Evolutionary conservation across 2,888 invertebrate species (phyloP).

Genomic region (Strigamia maritima): DNA sequence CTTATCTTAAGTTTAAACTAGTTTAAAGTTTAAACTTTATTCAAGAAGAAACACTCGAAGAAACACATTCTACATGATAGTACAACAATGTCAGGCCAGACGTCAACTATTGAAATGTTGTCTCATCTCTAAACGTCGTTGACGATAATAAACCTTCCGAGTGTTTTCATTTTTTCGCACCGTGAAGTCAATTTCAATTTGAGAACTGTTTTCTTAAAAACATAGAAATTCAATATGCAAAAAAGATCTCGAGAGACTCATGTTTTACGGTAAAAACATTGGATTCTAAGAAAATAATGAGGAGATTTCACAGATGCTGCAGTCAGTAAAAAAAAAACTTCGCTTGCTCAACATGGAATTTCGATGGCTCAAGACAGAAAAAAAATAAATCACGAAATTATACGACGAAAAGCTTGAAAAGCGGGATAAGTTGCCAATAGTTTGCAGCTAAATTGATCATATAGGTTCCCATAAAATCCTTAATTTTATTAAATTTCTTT

Average conservation of each 20-base stretch:
- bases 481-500: background rate
- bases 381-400: background rate
- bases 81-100: background rate
- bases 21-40: too few relatives aligned
- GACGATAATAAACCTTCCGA: background rate
- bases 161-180: background rate
- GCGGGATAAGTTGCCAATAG: background rate
- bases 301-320: conserved; percentile 10
- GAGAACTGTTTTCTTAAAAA: background rate
- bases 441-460: conserved; percentile 5
- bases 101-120: background rate
- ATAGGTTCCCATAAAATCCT: background rate
- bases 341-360: conserved; percentile 2
- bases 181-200: conserved; percentile 5
- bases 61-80: background rate
- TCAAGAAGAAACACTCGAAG: too few relatives aligned
- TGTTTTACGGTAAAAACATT: conserved; percentile 10
- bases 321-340: background rate
- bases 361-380: background rate
- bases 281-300: conserved; percentile 5
- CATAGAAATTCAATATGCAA: conserved; percentile 10
- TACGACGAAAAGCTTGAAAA: background rate
- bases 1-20: too few relatives aligned
- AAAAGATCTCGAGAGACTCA: background rate
- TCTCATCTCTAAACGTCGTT: too few relatives aligned